phyloP scores from a whole-genome alignment of 2,888 invertebrate species.

The Cephalotes varians region DNA sequence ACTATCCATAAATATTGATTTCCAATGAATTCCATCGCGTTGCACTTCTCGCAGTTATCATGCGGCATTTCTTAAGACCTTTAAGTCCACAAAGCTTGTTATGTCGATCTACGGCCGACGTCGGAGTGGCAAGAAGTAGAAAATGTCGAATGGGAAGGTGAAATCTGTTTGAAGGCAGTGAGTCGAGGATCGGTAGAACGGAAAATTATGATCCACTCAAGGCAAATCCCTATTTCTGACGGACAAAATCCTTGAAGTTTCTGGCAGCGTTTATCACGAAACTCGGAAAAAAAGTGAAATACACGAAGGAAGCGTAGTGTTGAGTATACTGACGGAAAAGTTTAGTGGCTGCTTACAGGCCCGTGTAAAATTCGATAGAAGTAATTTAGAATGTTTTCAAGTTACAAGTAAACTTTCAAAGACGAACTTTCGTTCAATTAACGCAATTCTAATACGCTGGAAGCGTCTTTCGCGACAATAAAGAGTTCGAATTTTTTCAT shows the following conservation, averaged over 20 bases:
- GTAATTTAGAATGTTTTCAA: slow-evolving; percentile 9
- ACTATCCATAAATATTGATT: slow-evolving; percentile 36
- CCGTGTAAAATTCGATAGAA: slow-evolving; percentile 37
- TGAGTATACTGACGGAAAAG: slow-evolving; percentile 29
- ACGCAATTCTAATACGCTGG: slow-evolving; percentile 14
- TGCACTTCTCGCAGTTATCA: slow-evolving; percentile 35
- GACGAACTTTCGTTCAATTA: slow-evolving; percentile 26
- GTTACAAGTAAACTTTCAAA: slow-evolving; percentile 25
- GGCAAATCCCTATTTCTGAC: slow-evolving; percentile 60
- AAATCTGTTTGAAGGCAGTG: slow-evolving; percentile 32
- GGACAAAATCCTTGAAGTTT: slow-evolving; percentile 58
- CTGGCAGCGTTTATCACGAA: slow-evolving; percentile 65
- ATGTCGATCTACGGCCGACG: slow-evolving; percentile 59
- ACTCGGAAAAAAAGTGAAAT: slow-evolving; percentile 41
- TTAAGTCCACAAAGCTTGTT: slow-evolving; percentile 64
- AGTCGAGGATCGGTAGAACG: slow-evolving; percentile 54
- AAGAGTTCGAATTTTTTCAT: not conserved
- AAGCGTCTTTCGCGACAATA: not conserved
- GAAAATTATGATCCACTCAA: slow-evolving; percentile 70
- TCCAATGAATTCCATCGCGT: slow-evolving; percentile 42
- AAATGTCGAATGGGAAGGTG: slow-evolving; percentile 45
- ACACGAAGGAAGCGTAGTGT: slow-evolving; percentile 21
- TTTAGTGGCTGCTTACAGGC: slow-evolving; percentile 40
- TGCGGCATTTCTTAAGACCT: slow-evolving; percentile 39
- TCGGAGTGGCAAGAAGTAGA: slow-evolving; percentile 45